Evolutionary conservation across 2,113 vertebrate genomes (phyloP).

Genomic region (Fukomys damarensis): DNA sequence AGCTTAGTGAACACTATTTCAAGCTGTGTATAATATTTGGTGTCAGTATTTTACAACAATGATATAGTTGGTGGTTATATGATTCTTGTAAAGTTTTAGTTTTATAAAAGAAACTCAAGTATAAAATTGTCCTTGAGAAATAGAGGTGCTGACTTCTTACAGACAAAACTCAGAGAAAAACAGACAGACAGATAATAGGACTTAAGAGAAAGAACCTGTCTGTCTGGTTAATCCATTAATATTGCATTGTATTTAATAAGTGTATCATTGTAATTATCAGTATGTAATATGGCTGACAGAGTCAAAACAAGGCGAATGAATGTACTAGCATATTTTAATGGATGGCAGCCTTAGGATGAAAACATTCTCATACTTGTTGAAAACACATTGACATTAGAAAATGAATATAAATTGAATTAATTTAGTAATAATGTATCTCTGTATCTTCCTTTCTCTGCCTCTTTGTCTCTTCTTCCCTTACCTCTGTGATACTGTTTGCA

Average conservation of each 20-base stretch:
- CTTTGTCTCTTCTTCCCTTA: not conserved
- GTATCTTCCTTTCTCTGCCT: not conserved
- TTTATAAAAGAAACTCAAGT: not conserved
- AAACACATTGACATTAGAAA: not conserved
- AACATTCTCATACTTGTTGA: not conserved
- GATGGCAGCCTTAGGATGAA: not conserved
- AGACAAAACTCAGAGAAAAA: not conserved
- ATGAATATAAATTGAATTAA: not conserved
- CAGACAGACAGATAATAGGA: not conserved
- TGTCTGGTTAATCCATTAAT: not conserved
- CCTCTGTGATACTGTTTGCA: not conserved
- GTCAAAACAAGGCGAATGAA: not conserved
- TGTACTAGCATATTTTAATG: not conserved
- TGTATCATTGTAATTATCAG: constrained; percentile 8
- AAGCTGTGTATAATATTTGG: not conserved
- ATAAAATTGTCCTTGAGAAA: not conserved
- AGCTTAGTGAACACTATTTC: not conserved
- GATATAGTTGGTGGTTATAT: not conserved
- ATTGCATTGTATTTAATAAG: not conserved
- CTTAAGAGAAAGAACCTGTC: not conserved
- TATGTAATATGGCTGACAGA: not conserved
- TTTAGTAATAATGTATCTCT: not conserved
- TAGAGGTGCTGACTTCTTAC: not conserved
- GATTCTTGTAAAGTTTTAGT: not conserved
- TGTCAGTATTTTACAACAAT: constrained; percentile 5